Evolutionary conservation across 2,888 invertebrate species (phyloP).

Genomic region (Luffia ferchaultella): DNA sequence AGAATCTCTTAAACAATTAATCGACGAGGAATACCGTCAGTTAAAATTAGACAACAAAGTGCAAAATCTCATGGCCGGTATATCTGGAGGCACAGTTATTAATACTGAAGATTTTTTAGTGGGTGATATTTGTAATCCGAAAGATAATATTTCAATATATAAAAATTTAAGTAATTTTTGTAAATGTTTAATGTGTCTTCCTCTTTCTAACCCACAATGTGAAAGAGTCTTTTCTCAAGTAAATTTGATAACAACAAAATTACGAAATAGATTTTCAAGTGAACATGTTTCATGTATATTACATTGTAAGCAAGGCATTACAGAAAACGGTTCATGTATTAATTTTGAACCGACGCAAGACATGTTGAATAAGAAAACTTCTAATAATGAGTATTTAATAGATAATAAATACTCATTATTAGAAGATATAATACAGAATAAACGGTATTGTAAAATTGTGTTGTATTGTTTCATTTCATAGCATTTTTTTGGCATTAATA

Average conservation of each 20-base stretch:
- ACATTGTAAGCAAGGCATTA: slow-evolving; percentile 8
- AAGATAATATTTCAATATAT: background rate
- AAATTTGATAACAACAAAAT: slow-evolving; percentile 9
- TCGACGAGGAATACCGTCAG: too few relatives aligned
- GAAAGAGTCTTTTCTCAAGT: slow-evolving; percentile 10
- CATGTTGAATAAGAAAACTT: too few relatives aligned
- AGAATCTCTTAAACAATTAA: background rate
- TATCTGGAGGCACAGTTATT: background rate
- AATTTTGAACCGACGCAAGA: slow-evolving; percentile 6
- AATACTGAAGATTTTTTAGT: background rate
- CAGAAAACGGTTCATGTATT: background rate
- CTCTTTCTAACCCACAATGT: slow-evolving; percentile 10
- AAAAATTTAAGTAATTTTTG: background rate
- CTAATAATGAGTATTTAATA: too few relatives aligned
- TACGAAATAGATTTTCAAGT: slow-evolving; percentile 9
- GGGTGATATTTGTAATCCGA: background rate
- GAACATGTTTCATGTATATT: slow-evolving; percentile 8
- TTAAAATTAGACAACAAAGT: background rate
- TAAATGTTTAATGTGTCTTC: slow-evolving; percentile 2
- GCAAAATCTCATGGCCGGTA: background rate
- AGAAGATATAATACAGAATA: too few relatives aligned
- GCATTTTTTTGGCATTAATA: too few relatives aligned
- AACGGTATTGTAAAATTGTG: too few relatives aligned
- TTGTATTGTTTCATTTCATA: too few relatives aligned
- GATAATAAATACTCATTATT: too few relatives aligned